Conservation (phyloP, 2,797 vertebrate genomes). For the Furcifer pardalis region DNA sequence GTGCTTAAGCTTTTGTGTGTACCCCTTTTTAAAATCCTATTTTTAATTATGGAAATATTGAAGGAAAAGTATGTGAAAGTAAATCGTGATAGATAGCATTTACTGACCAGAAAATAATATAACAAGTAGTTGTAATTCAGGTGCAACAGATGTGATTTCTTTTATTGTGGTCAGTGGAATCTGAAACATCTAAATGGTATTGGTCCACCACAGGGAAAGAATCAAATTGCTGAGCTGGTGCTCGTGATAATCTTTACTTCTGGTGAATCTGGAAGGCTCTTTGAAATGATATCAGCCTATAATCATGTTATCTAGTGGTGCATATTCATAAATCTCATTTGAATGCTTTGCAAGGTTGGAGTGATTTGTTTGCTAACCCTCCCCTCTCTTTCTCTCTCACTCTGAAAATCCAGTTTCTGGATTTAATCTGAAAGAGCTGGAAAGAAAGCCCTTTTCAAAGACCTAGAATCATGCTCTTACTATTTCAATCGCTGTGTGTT, state of each 20-base stretch:
- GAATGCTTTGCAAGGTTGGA: slow-evolving; percentile 46
- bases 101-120: slow-evolving; percentile 20
- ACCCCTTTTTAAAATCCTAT: slow-evolving; percentile 45
- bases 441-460: slow-evolving; percentile 42
- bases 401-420: slow-evolving; percentile 56
- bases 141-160: slow-evolving; percentile 22
- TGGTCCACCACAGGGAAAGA: background rate
- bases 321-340: slow-evolving; percentile 55
- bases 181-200: slow-evolving; percentile 11
- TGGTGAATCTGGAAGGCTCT: background rate
- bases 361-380: slow-evolving; percentile 42
- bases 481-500: slow-evolving; percentile 42
- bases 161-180: slow-evolving; percentile 23
- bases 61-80: slow-evolving; percentile 60
- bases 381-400: background rate
- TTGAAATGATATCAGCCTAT: slow-evolving; percentile 36
- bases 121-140: background rate
- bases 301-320: slow-evolving; percentile 43
- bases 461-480: slow-evolving; percentile 33
- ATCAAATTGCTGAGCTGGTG: slow-evolving; percentile 28
- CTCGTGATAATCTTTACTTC: slow-evolving; percentile 26
- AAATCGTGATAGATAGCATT: slow-evolving; percentile 41
- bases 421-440: slow-evolving; percentile 37
- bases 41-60: too few relatives aligned
- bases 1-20: slow-evolving; percentile 42